Percentiles rank a stretch among this genome's conserved stretches.
phyloP scores from a whole-genome alignment of 2,888 invertebrate genomes.

The Acleris laterana region DNA sequence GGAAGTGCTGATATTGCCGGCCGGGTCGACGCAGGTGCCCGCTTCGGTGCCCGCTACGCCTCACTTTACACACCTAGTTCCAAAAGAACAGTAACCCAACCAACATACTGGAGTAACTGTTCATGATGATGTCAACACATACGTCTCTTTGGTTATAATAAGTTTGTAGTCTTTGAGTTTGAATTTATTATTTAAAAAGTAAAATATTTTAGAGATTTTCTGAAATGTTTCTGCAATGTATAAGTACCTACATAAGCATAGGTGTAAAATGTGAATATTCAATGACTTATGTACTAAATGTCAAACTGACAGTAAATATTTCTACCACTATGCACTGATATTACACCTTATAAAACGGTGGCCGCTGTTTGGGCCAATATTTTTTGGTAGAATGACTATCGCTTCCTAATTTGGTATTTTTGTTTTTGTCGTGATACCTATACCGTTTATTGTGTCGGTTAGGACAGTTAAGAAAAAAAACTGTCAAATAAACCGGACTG shows the following conservation, averaged over 20 bases:
- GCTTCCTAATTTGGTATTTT: too few species aligned
- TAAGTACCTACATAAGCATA: constrained; percentile 14
- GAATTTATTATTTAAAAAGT: not conserved
- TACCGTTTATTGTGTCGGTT: too few species aligned
- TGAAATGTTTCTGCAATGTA: not conserved
- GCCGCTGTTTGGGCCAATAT: too few species aligned
- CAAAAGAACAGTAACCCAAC: constrained; percentile 16
- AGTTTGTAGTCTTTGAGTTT: not conserved
- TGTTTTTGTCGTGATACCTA: too few species aligned
- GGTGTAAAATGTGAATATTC: constrained; percentile 13
- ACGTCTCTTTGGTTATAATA: not conserved
- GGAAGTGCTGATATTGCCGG: constrained; percentile 33
- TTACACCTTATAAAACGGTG: too few species aligned
- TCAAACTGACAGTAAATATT: not conserved
- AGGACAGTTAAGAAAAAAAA: too few species aligned
- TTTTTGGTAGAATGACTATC: too few species aligned
- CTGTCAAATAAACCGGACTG: too few species aligned
- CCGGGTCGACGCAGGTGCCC: constrained; percentile 28
- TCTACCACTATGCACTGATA: too few species aligned
- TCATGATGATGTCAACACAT: not conserved
- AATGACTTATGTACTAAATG: not conserved
- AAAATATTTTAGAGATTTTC: not conserved
- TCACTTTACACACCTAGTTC: constrained; percentile 5
- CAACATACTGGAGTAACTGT: not conserved
- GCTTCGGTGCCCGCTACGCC: constrained; percentile 12